A percentile compares a stretch with the other conserved stretches of the same genome.
phyloP scores from a whole-genome alignment of 23 tunicate genomes.

The Botrylloides violaceus region DNA sequence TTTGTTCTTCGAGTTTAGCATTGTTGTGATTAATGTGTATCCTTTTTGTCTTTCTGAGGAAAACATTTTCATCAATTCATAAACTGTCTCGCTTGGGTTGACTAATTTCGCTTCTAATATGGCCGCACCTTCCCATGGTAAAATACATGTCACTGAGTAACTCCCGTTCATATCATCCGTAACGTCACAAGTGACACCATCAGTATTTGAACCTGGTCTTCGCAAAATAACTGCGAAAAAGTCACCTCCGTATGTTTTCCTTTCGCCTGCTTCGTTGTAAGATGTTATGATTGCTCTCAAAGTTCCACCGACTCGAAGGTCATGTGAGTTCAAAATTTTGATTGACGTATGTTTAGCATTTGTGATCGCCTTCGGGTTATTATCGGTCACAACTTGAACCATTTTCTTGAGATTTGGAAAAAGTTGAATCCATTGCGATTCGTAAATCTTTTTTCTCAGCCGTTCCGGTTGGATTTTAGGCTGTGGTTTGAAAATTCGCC shows the following conservation, averaged over 20 bases:
- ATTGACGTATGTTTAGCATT: constrained; percentile 2
- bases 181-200: constrained; percentile 6
- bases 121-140: neutral
- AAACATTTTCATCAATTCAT: constrained; percentile 1
- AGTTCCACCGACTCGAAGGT: neutral
- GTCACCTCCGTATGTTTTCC: constrained; percentile 16
- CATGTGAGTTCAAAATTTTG: neutral
- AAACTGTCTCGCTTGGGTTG: constrained; percentile 8
- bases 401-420: constrained; percentile 9
- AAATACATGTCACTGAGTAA: constrained; percentile 4
- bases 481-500: too few species aligned
- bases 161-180: neutral
- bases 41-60: neutral
- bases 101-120: neutral
- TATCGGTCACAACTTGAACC: neutral
- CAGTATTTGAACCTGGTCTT: neutral
- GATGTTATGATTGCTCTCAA: neutral
- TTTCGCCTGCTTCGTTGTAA: neutral
- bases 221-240: constrained; percentile 9
- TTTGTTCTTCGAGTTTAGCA: neutral
- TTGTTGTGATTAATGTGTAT: neutral
- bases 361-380: neutral
- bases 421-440: neutral
- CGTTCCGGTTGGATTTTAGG: too few species aligned
- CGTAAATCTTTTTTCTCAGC: neutral